Evolutionary conservation across 2,113 vertebrate genomes (phyloP).

Genomic region (Rattus rattus): DNA sequence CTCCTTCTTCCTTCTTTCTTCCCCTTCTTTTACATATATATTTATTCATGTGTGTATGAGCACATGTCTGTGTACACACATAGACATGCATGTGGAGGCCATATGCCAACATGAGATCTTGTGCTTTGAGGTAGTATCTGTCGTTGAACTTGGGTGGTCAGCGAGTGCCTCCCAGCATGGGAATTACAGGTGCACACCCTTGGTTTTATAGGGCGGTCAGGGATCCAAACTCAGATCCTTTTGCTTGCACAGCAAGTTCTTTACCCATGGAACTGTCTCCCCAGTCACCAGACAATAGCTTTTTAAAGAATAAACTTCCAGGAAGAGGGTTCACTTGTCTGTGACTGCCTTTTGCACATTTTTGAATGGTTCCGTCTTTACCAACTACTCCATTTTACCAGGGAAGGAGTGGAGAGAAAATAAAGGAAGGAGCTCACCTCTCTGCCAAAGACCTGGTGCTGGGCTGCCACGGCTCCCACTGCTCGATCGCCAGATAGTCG

Average conservation of each 20-base stretch:
- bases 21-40: not conserved
- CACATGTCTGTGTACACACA: too few relatives aligned
- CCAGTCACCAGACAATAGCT: not conserved
- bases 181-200: too few relatives aligned
- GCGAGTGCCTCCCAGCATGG: not conserved
- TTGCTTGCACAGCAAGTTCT: not conserved
- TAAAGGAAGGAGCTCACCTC: not conserved
- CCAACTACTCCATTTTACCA: not conserved
- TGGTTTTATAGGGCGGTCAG: not conserved
- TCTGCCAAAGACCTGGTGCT: not conserved
- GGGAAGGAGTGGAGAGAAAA: not conserved
- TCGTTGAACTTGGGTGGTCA: not conserved
- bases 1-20: not conserved
- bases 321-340: not conserved
- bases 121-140: not conserved
- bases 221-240: not conserved
- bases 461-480: not conserved
- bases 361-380: constrained; percentile 6
- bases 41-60: too few relatives aligned
- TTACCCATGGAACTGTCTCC: not conserved
- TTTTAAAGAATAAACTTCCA: constrained; percentile 35
- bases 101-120: not conserved
- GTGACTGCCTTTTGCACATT: not conserved
- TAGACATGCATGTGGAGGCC: not conserved
- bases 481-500: not conserved